phyloP scores from a whole-genome alignment of 2,888 invertebrate genomes.

The Chydorus sphaericus region DNA sequence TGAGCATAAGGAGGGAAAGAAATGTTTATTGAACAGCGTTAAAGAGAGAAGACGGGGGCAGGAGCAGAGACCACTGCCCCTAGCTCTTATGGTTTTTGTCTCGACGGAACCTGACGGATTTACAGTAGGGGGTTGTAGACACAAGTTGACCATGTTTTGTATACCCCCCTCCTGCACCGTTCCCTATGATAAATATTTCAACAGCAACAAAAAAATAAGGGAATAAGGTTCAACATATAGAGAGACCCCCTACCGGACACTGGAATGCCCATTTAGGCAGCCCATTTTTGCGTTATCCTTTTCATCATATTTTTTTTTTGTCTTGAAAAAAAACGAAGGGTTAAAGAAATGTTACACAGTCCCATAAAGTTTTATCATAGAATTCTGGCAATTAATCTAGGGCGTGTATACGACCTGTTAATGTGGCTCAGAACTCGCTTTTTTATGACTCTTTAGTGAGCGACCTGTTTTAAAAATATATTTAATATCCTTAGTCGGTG shows the following conservation, averaged over 20 bases:
- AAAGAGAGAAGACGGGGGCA: background rate
- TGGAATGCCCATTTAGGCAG: slow-evolving; percentile 6
- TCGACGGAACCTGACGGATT: slow-evolving; percentile 5
- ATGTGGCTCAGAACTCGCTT: too few relatives aligned
- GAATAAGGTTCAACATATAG: background rate
- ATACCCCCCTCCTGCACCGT: slow-evolving; percentile 4
- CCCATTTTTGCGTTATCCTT: slow-evolving; percentile 8
- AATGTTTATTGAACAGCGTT: too few relatives aligned
- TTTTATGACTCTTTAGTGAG: too few relatives aligned
- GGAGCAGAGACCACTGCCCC: background rate
- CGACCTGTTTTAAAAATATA: too few relatives aligned
- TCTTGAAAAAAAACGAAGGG: background rate
- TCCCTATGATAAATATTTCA: background rate
- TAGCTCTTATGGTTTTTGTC: too few relatives aligned
- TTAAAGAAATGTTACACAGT: too few relatives aligned
- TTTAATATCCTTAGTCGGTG: too few relatives aligned
- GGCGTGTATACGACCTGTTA: too few relatives aligned
- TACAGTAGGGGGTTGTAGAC: slow-evolving; percentile 14
- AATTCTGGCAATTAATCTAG: too few relatives aligned
- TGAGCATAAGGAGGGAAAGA: too few relatives aligned
- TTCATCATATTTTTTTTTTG: background rate
- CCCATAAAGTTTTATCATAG: too few relatives aligned
- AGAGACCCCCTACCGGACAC: slow-evolving; percentile 1
- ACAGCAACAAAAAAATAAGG: background rate
- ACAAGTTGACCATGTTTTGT: slow-evolving; percentile 6